Evolutionary conservation across 2,888 invertebrate genomes (phyloP).

Genomic region (Ophion slaviceki): DNA sequence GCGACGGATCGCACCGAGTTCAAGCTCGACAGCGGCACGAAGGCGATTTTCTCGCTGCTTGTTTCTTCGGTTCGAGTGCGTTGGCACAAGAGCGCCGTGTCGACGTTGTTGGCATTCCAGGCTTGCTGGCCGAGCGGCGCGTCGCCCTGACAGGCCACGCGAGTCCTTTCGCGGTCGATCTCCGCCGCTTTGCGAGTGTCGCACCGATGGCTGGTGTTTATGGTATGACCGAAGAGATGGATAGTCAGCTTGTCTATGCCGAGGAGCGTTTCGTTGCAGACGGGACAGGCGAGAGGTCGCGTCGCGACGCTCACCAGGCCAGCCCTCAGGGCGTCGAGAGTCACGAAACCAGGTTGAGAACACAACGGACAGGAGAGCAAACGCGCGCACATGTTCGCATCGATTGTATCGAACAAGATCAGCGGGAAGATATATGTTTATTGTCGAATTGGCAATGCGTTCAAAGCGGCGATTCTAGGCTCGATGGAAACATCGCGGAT

Average conservation of each 20-base stretch:
- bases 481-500: conserved; percentile 29
- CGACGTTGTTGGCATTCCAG: conserved; percentile 70
- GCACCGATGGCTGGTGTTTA: conserved; percentile 74
- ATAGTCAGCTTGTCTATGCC: conserved; percentile 94
- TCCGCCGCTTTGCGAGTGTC: conserved; percentile 57
- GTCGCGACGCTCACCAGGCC: conserved; percentile 91
- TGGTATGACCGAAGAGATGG: conserved; percentile 91
- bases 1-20: conserved; percentile 7
- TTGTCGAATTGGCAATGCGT: not conserved
- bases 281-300: conserved; percentile 90
- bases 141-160: conserved; percentile 40
- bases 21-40: conserved; percentile 11
- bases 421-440: not conserved
- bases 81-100: conserved; percentile 25
- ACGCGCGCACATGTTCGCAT: conserved; percentile 79
- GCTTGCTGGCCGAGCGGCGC: conserved; percentile 70
- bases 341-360: conserved; percentile 89
- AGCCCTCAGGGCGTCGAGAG: conserved; percentile 88
- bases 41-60: conserved; percentile 20
- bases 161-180: conserved; percentile 52
- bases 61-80: not conserved
- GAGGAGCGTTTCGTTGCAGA: conserved; percentile 90
- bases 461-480: not conserved
- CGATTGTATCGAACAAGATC: conserved; percentile 8
- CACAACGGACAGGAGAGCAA: conserved; percentile 91